Percentiles rank a stretch among this genome's conserved stretches.
Conservation (phyloP, 1,140 invertebrate genomes). For the Drosophila carrolli region DNA sequence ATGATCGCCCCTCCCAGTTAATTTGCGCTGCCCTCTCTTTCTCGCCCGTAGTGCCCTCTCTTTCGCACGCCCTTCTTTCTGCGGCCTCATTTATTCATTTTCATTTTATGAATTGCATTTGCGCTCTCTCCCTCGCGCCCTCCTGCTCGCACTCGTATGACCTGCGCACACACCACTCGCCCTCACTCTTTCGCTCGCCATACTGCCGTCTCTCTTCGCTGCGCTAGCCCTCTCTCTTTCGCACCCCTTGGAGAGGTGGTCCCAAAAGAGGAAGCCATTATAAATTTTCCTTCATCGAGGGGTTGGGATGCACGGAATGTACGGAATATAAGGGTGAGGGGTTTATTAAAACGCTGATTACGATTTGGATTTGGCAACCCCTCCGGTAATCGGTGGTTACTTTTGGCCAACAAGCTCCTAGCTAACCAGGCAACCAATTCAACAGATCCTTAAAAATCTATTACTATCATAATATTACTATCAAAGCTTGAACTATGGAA, state of each 20-base stretch:
- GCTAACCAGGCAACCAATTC: background rate
- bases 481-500: no score
- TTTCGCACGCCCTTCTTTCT: conserved; percentile 18
- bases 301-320: conserved; percentile 2
- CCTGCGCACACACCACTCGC: conserved; percentile 28
- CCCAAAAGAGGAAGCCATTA: conserved; percentile 69
- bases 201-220: background rate
- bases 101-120: conserved; percentile 82
- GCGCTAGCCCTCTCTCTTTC: conserved; percentile 12
- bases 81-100: conserved; percentile 63
- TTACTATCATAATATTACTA: no score
- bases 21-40: conserved; percentile 52
- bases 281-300: conserved; percentile 44
- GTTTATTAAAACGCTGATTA: conserved; percentile 69
- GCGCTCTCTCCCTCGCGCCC: conserved; percentile 52
- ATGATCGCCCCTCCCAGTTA: conserved; percentile 74
- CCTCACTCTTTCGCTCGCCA: conserved; percentile 19
- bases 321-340: conserved; percentile 5
- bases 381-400: conserved; percentile 2
- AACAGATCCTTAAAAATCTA: background rate
- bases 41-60: conserved; percentile 3
- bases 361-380: conserved; percentile 1
- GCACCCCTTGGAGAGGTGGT: conserved; percentile 3
- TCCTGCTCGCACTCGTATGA: conserved; percentile 35
- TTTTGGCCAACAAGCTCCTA: background rate